Evolutionary conservation across 2,888 invertebrate species (phyloP).

Genomic region (Sialis lutaria): DNA sequence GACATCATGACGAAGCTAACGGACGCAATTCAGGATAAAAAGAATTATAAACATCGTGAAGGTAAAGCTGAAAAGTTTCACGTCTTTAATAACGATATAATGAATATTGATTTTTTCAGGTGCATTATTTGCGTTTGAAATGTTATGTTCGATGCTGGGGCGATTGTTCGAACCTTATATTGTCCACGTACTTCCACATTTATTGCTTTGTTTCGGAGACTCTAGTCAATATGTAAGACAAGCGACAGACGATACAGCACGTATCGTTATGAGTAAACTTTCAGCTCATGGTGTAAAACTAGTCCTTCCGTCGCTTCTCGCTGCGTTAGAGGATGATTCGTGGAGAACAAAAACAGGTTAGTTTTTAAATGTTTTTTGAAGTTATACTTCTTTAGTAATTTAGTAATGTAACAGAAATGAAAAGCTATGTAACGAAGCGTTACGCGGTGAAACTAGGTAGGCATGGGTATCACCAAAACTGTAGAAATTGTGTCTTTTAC

Average conservation of each 20-base stretch:
- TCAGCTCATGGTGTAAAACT: conserved; percentile 96
- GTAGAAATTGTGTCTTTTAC: too few species aligned
- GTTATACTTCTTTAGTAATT: too few species aligned
- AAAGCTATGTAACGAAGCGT: too few species aligned
- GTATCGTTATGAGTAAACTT: conserved; percentile 87
- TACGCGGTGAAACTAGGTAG: too few species aligned
- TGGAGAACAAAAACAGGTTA: conserved; percentile 93
- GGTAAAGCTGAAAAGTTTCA: conserved; percentile 37
- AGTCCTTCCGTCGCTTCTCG: conserved; percentile 81
- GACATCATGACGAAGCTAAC: conserved; percentile 91
- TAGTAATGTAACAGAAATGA: too few species aligned
- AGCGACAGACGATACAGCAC: conserved; percentile 92
- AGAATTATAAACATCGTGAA: conserved; percentile 85
- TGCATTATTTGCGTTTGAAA: conserved; percentile 93
- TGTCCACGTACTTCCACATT: conserved; percentile 87
- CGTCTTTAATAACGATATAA: too few species aligned
- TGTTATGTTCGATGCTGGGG: conserved; percentile 87
- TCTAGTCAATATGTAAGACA: conserved; percentile 86
- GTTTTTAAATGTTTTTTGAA: conserved; percentile 5
- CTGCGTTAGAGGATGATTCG: conserved; percentile 91
- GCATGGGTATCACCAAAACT: too few species aligned
- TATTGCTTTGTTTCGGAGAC: conserved; percentile 92
- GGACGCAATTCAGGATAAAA: conserved; percentile 90
- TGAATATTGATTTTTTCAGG: conserved; percentile 31
- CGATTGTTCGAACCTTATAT: conserved; percentile 97